Base-by-base conservation (phyloP, 1,140 invertebrate species). In the Physella acuta region DNA sequence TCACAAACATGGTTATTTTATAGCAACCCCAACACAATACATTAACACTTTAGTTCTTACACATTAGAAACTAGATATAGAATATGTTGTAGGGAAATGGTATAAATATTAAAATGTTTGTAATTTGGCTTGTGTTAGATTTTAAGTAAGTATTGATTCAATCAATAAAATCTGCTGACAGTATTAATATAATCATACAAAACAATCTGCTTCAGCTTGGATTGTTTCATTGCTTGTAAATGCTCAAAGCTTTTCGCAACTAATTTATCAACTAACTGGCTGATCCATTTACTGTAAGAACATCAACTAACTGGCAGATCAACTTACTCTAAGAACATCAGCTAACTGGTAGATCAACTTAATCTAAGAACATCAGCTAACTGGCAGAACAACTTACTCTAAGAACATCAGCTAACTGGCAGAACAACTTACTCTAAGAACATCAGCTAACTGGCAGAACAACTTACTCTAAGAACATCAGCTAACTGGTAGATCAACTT, bases 321-420 rank as follows among this genome's bases (percentile, higher is more conserved):
- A 8, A 28, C 62, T 64, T 64, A 64, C 62, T 64, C 62, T 64
- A 3, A 64, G n/a, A 49, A 33, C 62, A 64, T 64, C 62, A 33
- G 62, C 62, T 24, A 64, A 30, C 20, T 64, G 62, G 26, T 28
- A 39, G 31, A 64, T 28, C 62, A 39, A 64, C 2, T 31, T 17
- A 34, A 64, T 44, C 20, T n/a, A n/a, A 49, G 44, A n/a, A 49
- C 11, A n/a, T 14, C 11, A n/a, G n/a, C 11, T 11, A 56, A 8
- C 14, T 16, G 26, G 26, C 11, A 11, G 53, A 56, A 11, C 14
- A 28, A 56, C 11, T 11, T 11, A 11, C 26, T 8, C 8, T 56
- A 14, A 16, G 26, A 14, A 8, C 53, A 16, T 56, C 53, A 14
- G 26, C 11, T 14, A 56, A 11, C 14, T 56, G 8, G 16, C 11